Evolutionary conservation across 1,140 invertebrate genomes (phyloP), one percentile per base, ranked within the genome.

Genomic region (Centruroides vittatus): DNA sequence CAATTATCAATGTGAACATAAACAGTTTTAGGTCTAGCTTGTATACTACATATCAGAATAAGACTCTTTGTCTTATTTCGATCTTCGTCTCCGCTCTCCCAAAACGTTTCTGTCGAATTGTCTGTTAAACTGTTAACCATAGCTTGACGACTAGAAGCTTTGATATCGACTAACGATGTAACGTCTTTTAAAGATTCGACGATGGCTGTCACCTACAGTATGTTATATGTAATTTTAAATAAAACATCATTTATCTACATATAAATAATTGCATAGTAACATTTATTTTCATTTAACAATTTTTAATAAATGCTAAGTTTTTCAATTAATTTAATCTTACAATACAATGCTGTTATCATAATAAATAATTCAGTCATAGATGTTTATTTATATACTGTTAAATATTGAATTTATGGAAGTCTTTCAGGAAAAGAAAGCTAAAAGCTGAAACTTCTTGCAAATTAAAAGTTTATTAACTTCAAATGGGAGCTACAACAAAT

Each of bases 31-130:
- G 84, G 84, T 53, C 79, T 79, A 47, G 79, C 61, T 54, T 70
- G 66, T 41, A 49, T 50, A 59, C 78, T 82, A 59, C 76, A 78
- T 10, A 76, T 74, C 11, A 86, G 74, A 12, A 78, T 81, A 8
- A 89, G 79, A 3, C 76, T 78, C 72, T 97, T 95, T 3, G 86
- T 84, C 73, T 92, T 92, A 71, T 93, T 93, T 58, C 80, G 70
- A 74, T 97, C 93, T 71, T 98, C 94, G 68, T 98, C 94, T 4
- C 93, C 93, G 61, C 92, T 96, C 76, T 99, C 95, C 95, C 95
- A 99, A 74, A 98, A 99, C 0, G 95, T 98, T 75, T 99, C 95
- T 0, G 93, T 97, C 2, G 90, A 93, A 67, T 86, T 87, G 73
- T 98, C 95, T 0, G 84, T 89, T 7, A 99, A 78, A 70, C 91